A percentile compares a stretch with the other conserved stretches of the same genome.
Evolutionary conservation across 1,140 invertebrate species (phyloP).

Genomic region (Theocolax elegans): DNA sequence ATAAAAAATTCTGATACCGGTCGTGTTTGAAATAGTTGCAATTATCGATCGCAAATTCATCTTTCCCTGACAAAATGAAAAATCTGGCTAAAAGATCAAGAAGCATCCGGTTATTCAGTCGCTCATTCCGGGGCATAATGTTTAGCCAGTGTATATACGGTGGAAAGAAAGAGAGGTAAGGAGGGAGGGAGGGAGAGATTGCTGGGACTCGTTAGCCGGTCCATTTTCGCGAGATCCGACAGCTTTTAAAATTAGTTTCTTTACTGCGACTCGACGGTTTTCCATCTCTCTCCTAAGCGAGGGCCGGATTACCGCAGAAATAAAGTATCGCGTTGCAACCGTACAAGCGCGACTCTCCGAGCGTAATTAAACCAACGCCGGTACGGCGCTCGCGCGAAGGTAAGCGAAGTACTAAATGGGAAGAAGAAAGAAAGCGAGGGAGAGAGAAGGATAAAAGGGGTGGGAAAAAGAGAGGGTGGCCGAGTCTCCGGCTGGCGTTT

Average conservation of each 20-base stretch:
- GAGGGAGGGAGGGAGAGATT: slow-evolving; percentile 27
- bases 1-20: not conserved
- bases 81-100: too few species aligned
- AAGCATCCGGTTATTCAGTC: not conserved
- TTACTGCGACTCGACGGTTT: slow-evolving; percentile 33
- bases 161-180: too few species aligned
- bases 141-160: not conserved
- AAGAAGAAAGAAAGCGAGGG: slow-evolving; percentile 11
- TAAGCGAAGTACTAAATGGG: slow-evolving; percentile 2
- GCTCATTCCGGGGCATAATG: slow-evolving; percentile 44
- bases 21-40: too few species aligned
- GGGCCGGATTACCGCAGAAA: slow-evolving; percentile 54
- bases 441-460: slow-evolving; percentile 23
- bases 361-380: slow-evolving; percentile 58
- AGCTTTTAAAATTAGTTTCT: slow-evolving; percentile 48
- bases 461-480: slow-evolving; percentile 14
- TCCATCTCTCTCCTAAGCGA: not conserved
- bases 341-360: slow-evolving; percentile 36
- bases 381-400: too few species aligned
- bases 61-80: too few species aligned
- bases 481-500: slow-evolving; percentile 26
- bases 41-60: too few species aligned
- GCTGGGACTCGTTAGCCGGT: slow-evolving; percentile 40
- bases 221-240: slow-evolving; percentile 43
- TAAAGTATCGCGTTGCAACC: slow-evolving; percentile 58